Evolutionary conservation across 2,113 vertebrate species (phyloP).

Genomic region (Sminthopsis crassicaudata): DNA sequence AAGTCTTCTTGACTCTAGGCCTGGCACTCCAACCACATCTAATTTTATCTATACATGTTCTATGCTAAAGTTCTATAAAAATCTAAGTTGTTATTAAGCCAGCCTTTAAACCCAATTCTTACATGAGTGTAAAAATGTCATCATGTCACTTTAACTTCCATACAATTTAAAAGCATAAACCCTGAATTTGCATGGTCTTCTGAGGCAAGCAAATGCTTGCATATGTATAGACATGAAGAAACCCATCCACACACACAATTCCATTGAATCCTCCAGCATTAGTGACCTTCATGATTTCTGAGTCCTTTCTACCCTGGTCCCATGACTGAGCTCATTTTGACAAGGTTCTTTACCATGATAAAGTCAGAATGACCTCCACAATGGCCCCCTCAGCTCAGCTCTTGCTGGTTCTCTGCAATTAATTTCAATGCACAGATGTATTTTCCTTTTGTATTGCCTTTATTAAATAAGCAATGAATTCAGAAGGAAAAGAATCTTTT

Average conservation of each 20-base stretch:
- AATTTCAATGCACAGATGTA: not conserved
- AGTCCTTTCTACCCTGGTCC: not conserved
- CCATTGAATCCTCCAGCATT: not conserved
- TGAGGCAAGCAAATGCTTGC: not conserved
- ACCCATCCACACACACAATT: not conserved
- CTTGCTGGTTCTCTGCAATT: not conserved
- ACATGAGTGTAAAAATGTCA: not conserved
- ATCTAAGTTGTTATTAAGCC: not conserved
- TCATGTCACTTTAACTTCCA: not conserved
- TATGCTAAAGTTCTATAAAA: not conserved
- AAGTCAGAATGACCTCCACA: not conserved
- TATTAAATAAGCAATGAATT: not conserved
- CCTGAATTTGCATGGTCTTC: not conserved
- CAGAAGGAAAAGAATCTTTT: not conserved
- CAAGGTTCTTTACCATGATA: not conserved
- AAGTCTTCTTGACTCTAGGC: not conserved
- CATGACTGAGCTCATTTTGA: not conserved
- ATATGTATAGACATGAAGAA: not conserved
- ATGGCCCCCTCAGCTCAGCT: not conserved
- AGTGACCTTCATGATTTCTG: not conserved
- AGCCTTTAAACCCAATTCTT: not conserved
- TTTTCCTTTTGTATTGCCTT: constrained; percentile 2
- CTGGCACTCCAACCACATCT: not conserved
- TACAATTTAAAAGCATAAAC: not conserved
- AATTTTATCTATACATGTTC: not conserved